Evolutionary conservation across 2,113 vertebrate genomes (phyloP).

Genomic region (Dipodomys ordii): DNA sequence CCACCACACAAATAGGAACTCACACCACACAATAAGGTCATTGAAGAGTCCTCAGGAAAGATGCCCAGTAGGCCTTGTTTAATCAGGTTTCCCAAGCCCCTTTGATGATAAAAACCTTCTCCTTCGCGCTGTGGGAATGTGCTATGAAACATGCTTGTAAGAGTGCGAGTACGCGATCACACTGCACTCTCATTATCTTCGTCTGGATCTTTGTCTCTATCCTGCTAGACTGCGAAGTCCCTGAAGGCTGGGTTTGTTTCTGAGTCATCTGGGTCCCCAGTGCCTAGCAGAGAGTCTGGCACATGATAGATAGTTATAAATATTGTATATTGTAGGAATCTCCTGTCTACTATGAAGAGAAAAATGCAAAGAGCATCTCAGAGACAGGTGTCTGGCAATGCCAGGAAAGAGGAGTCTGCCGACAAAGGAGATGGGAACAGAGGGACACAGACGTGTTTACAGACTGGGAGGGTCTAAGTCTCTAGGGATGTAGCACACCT

Average conservation of each 20-base stretch:
- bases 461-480: neutral
- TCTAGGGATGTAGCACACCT: neutral
- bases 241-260: neutral
- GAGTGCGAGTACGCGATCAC: neutral
- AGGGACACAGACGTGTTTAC: neutral
- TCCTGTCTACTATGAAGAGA: neutral
- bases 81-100: neutral
- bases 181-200: neutral
- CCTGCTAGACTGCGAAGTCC: slow-evolving; percentile 11
- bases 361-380: neutral
- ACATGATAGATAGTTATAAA: neutral
- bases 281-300: neutral
- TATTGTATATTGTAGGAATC: neutral
- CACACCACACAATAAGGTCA: neutral
- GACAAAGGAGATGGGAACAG: neutral
- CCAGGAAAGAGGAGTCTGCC: neutral
- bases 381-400: neutral
- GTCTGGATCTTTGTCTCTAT: neutral
- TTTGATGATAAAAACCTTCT: neutral
- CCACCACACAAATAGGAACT: neutral
- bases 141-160: neutral
- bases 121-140: neutral
- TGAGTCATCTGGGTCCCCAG: neutral
- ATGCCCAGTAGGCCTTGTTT: neutral
- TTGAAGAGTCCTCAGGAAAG: neutral